Conservation (phyloP, 2,113 vertebrate genomes). For the Ageneiosus marmoratus region DNA sequence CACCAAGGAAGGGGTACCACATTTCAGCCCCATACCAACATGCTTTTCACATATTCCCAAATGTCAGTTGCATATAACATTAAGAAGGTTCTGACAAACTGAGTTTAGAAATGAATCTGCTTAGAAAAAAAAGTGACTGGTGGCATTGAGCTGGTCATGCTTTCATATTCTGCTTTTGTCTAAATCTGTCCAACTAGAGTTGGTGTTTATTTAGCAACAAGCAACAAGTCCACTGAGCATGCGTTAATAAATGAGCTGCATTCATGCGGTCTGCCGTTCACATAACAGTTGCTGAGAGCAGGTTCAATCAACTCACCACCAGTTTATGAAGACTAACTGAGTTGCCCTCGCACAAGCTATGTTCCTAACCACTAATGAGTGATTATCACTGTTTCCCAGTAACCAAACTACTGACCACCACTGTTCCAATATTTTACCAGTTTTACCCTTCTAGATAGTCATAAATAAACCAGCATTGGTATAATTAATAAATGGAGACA, state of each 20-base stretch:
- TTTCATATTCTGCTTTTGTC: not conserved
- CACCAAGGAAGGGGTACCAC: not conserved
- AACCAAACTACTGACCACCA: not conserved
- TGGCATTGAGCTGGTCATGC: not conserved
- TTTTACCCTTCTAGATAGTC: not conserved
- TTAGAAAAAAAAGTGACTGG: not conserved
- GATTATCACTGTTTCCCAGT: not conserved
- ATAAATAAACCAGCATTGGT: not conserved
- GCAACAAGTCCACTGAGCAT: not conserved
- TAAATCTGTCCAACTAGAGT: not conserved
- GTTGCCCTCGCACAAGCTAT: not conserved
- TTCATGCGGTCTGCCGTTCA: not conserved
- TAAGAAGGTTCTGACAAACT: not conserved
- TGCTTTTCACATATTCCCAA: not conserved
- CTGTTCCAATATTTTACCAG: not conserved
- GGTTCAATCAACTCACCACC: not conserved
- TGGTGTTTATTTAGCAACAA: not conserved
- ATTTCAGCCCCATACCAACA: too few relatives aligned
- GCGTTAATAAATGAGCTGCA: not conserved
- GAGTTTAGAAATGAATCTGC: not conserved
- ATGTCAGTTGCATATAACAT: constrained; percentile 26
- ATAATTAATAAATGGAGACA: not conserved
- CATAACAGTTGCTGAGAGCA: not conserved
- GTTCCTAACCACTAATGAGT: not conserved
- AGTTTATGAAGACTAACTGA: not conserved